Evolutionary conservation across 1,140 invertebrate species (phyloP).

Genomic region (Cheumatopsyche charites): DNA sequence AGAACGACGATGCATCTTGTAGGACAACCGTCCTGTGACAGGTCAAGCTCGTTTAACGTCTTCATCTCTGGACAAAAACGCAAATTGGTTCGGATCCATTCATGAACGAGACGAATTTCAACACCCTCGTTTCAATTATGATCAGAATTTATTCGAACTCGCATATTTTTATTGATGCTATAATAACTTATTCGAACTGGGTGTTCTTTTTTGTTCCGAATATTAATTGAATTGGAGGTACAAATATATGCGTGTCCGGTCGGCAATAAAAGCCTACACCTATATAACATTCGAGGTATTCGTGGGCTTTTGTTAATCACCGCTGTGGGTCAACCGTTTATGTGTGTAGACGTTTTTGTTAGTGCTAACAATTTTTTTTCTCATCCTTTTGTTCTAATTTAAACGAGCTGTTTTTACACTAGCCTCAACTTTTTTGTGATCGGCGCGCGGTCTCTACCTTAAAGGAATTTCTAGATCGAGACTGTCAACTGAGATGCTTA

Average conservation of each 20-base stretch:
- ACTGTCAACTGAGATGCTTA: slow-evolving; percentile 11
- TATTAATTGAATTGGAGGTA: too few relatives aligned
- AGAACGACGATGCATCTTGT: slow-evolving; percentile 36
- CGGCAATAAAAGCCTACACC: background rate
- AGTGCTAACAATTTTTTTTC: slow-evolving; percentile 29
- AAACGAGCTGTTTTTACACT: slow-evolving; percentile 47
- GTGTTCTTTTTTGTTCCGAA: background rate
- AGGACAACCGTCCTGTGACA: slow-evolving; percentile 33
- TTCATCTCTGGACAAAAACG: slow-evolving; percentile 11
- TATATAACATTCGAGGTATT: slow-evolving; percentile 24
- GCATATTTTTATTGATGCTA: too few relatives aligned
- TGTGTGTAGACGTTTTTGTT: slow-evolving; percentile 37
- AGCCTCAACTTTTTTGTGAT: slow-evolving; percentile 42
- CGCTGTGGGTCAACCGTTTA: slow-evolving; percentile 48
- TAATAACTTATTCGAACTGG: too few relatives aligned
- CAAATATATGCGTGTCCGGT: background rate
- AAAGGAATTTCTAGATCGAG: slow-evolving; percentile 39
- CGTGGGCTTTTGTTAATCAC: slow-evolving; percentile 46
- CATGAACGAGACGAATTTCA: too few relatives aligned
- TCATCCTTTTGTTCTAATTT: slow-evolving; percentile 45
- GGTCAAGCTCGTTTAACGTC: slow-evolving; percentile 25
- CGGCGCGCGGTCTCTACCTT: slow-evolving; percentile 42
- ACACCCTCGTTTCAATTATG: too few relatives aligned
- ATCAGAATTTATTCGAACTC: too few relatives aligned
- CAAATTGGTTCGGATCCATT: too few relatives aligned